Conservation (phyloP, 2,797 vertebrate species). For the Apogon talboti region DNA sequence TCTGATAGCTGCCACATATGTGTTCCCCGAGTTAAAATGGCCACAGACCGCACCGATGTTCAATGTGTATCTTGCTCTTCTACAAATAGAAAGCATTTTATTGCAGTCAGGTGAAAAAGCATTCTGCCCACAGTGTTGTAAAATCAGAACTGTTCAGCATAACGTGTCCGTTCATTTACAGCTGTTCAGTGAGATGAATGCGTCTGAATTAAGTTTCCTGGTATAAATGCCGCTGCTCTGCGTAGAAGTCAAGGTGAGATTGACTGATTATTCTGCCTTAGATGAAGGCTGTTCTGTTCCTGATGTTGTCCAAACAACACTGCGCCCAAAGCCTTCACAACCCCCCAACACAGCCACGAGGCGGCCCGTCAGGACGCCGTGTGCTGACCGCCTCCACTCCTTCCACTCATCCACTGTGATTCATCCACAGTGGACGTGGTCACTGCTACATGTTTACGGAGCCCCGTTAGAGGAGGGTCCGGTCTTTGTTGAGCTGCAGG, state of each 20-base stretch:
- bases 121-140: neutral
- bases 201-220: neutral
- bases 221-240: slow-evolving; percentile 1
- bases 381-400: slow-evolving; percentile 50
- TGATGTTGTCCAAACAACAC: slow-evolving; percentile 43
- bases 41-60: too few relatives aligned
- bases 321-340: slow-evolving; percentile 17
- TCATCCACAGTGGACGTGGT: slow-evolving; percentile 31
- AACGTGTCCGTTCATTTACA: neutral
- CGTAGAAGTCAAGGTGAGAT: slow-evolving; percentile 17
- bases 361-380: slow-evolving; percentile 31
- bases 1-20: too few relatives aligned
- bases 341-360: slow-evolving; percentile 9
- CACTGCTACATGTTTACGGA: slow-evolving; percentile 25
- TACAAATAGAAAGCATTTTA: too few relatives aligned
- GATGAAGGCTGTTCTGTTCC: slow-evolving; percentile 49
- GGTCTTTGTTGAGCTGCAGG: slow-evolving; percentile 38
- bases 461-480: slow-evolving; percentile 11
- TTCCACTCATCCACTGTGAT: slow-evolving; percentile 42
- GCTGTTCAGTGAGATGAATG: too few relatives aligned
- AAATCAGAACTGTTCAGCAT: neutral
- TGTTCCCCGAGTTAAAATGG: too few relatives aligned
- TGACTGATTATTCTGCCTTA: slow-evolving; percentile 16
- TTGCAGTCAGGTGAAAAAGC: too few relatives aligned
- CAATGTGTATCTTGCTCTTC: too few relatives aligned